phyloP scores from a whole-genome alignment of 2,797 vertebrate species.

The Erpetoichthys calabaricus region DNA sequence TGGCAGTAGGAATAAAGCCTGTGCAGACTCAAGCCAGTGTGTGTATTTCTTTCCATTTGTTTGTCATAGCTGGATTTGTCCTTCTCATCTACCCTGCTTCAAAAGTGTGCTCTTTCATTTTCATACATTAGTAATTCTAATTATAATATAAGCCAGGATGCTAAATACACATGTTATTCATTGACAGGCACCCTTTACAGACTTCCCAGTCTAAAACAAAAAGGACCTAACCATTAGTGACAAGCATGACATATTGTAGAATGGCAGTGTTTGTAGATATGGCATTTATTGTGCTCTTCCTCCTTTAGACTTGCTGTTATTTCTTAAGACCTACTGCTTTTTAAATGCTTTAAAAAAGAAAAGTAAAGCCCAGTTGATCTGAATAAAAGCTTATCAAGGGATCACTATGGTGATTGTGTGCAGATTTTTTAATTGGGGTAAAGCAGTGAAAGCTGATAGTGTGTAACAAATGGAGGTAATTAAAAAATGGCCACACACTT shows the following conservation, averaged over 20 bases:
- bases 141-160: conserved; percentile 5
- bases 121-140: conserved; percentile 13
- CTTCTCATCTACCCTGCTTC: conserved; percentile 6
- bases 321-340: no score
- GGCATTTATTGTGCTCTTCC: conserved; percentile 14
- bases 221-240: conserved; percentile 23
- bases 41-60: conserved; percentile 1
- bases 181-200: conserved; percentile 12
- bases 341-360: background rate
- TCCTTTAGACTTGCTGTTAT: no score
- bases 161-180: conserved; percentile 19
- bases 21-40: conserved; percentile 24
- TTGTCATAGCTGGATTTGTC: conserved; percentile 10
- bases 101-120: conserved; percentile 6
- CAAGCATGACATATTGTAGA: conserved; percentile 19
- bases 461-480: conserved; percentile 12
- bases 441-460: conserved; percentile 8
- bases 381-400: conserved; percentile 5
- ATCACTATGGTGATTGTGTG: conserved; percentile 7
- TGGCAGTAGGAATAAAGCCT: conserved; percentile 26
- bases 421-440: conserved; percentile 11
- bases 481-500: conserved; percentile 14
- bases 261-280: conserved; percentile 19
- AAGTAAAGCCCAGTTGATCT: background rate
- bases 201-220: conserved; percentile 17